Percentiles rank a stretch among this genome's conserved stretches.
Evolutionary conservation across 2,113 vertebrate genomes (phyloP).

Genomic region (Xenopus tropicalis): UCB_Xtro_10.0 CM004444.2:104397501-104398000

Average conservation of each 20-base stretch:
- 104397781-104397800: background rate
- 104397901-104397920: constrained; percentile 43
- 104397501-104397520: constrained; percentile 42
- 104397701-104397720: background rate
- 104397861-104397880: background rate
- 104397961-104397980: constrained; percentile 37
- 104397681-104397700: too few relatives aligned
- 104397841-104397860: constrained; percentile 8
- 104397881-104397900: constrained; percentile 32
- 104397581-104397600: background rate
- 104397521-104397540: background rate
- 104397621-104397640: too few relatives aligned
- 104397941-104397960: constrained; percentile 28
- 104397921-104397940: constrained; percentile 25
- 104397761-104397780: background rate
- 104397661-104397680: too few relatives aligned
- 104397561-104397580: background rate
- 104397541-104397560: constrained; percentile 14
- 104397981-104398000: constrained; percentile 32
- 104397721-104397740: background rate
- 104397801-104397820: background rate
- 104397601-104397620: background rate
- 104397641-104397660: too few relatives aligned
- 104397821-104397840: background rate
- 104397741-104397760: background rate